Conservation (phyloP, 2,113 vertebrate species). For the Istiophorus platypterus region DNA sequence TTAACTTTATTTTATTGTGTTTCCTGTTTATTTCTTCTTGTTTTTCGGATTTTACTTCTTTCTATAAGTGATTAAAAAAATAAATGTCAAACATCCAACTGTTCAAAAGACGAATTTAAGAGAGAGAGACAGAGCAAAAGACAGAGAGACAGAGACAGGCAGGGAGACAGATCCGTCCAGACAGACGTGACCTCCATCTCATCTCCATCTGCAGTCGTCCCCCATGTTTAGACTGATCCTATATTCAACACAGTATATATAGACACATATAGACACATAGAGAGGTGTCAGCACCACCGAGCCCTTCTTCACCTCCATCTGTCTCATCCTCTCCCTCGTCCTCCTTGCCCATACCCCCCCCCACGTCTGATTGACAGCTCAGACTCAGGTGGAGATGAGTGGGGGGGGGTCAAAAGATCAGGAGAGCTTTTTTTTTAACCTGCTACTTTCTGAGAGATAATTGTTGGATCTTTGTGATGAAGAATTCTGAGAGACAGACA, state of each 20-base stretch:
- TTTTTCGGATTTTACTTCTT: too few species aligned
- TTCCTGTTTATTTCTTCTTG: too few species aligned
- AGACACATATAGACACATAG: conserved; percentile 60
- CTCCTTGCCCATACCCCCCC: conserved; percentile 27
- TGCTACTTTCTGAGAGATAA: too few species aligned
- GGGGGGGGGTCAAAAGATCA: background rate
- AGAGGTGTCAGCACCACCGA: conserved; percentile 67
- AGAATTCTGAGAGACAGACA: too few species aligned
- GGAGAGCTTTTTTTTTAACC: too few species aligned
- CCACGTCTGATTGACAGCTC: conserved; percentile 61
- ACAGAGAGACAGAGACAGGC: conserved; percentile 36
- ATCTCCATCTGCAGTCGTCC: conserved; percentile 70
- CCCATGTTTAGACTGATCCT: conserved; percentile 60
- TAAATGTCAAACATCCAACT: background rate
- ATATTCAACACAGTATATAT: conserved; percentile 55
- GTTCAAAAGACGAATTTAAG: too few species aligned
- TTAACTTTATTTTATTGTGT: too few species aligned
- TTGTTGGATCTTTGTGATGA: too few species aligned
- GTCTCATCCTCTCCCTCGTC: conserved; percentile 65
- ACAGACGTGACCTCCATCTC: conserved; percentile 52
- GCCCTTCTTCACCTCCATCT: conserved; percentile 79
- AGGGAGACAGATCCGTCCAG: conserved; percentile 15
- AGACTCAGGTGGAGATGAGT: conserved; percentile 63
- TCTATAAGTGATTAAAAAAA: background rate
- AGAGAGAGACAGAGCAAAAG: too few species aligned